Base-by-base conservation (phyloP, 2,888 invertebrate genomes). In the Anagyrus pseudococci region DNA sequence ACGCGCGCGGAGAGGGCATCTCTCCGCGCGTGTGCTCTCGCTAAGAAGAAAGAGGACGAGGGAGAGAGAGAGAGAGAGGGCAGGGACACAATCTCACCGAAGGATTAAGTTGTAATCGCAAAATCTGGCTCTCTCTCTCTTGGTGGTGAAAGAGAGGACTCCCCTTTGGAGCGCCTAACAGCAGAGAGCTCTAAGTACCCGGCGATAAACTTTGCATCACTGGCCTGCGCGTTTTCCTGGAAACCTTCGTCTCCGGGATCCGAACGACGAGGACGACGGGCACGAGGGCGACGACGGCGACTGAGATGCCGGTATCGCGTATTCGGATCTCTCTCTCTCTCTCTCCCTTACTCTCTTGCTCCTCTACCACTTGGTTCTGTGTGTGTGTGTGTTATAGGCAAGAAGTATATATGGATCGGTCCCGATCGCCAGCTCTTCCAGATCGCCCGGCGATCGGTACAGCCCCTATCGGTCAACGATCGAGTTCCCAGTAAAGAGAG, bases 61-160 rank as follows among this genome's bases (percentile, higher is more conserved):
- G 20, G 53, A 23, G 53, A 52, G 40, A 26, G 46, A 48, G 53
- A 33, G 46, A 40, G 8, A 58, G 41, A 40, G 22, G 23, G 20
- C n/a, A 40, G 47, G 44, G 59, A 43, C 54, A 46, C 53, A 57
- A 59, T 67, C 58, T 60, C 41, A 19, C 44, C 29, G 10, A 61
- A 58, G 64, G 64, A 64, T 67, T 64, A 64, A 67, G 64, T 64
- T 64, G 64, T 61, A 67, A 61, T 67, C 67, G 64, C 64, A 23
- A 58, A 67, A 61, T 66, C 66, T 59, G 62, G 59, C 56, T 62
- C 57, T 50, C 65, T 44, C 50, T 47, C 56, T 55, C 64, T 46
- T 41, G n/a, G n/a, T n/a, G n/a, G n/a, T n/a, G n/a, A n/a, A n/a
- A n/a, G n/a, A n/a, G n/a, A n/a, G n/a, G n/a, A n/a, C n/a, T n/a